phyloP scores from a whole-genome alignment of 2,888 invertebrate species.

The Lasius platythorax region DNA sequence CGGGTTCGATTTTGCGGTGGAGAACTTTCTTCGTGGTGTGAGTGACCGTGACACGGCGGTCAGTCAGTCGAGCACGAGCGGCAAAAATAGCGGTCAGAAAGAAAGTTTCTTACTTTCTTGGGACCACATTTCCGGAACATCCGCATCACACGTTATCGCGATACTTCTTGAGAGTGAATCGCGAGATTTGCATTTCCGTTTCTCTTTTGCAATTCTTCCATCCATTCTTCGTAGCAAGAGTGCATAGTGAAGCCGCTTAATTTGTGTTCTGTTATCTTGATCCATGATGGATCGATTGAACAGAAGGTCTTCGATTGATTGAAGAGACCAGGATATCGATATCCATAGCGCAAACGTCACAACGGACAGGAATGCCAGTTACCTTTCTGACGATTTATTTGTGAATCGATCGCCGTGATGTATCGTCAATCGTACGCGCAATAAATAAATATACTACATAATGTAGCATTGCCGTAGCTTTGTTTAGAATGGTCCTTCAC shows the following conservation, averaged over 20 bases:
- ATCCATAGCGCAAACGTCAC: neutral
- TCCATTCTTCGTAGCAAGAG: slow-evolving; percentile 19
- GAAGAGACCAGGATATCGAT: neutral
- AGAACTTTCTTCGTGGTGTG: slow-evolving; percentile 55
- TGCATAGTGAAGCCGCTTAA: slow-evolving; percentile 23
- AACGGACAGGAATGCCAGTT: neutral
- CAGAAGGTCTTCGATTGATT: neutral
- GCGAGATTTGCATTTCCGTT: slow-evolving; percentile 4
- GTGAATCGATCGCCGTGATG: slow-evolving; percentile 33
- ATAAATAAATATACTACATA: neutral
- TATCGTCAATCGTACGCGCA: slow-evolving; percentile 1
- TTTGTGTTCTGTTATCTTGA: slow-evolving; percentile 7
- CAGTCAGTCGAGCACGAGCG: slow-evolving; percentile 27
- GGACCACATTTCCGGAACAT: slow-evolving; percentile 31
- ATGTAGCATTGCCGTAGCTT: slow-evolving; percentile 31
- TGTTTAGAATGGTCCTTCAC: slow-evolving; percentile 42
- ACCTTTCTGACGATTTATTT: slow-evolving; percentile 30
- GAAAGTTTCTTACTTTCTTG: slow-evolving; percentile 30
- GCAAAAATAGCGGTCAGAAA: slow-evolving; percentile 31
- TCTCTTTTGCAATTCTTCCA: neutral
- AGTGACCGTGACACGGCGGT: slow-evolving; percentile 46
- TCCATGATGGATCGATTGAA: neutral
- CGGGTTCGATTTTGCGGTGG: slow-evolving; percentile 48
- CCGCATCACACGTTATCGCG: slow-evolving; percentile 27
- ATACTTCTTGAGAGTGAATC: slow-evolving; percentile 17